These are phyloP conservation scores for Salarias fasciatus DNA, from an alignment of 2,797 vertebrate genomes.

Conservation along the genomic window DNA sequence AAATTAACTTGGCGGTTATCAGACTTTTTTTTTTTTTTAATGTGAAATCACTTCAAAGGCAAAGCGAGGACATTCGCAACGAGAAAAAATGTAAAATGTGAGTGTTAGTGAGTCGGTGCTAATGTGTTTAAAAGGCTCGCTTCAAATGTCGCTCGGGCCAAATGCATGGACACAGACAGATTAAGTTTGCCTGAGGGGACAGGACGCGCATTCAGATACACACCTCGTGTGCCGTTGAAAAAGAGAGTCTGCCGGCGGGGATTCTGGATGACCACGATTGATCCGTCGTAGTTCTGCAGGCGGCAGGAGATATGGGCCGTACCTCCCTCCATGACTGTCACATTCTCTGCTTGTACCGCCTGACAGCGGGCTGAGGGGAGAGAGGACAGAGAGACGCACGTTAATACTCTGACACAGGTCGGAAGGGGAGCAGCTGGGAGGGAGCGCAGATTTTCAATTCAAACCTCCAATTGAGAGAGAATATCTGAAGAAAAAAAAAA, in stretches of 20 bases:
- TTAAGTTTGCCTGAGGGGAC: constrained; percentile 24
- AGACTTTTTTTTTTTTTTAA: constrained; percentile 70
- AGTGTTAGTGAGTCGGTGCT: constrained; percentile 53
- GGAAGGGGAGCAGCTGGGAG: constrained; percentile 13
- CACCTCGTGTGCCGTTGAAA: constrained; percentile 93
- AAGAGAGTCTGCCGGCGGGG: constrained; percentile 93
- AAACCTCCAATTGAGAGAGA: constrained; percentile 41
- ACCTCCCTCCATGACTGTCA: constrained; percentile 91
- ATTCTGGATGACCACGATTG: constrained; percentile 96
- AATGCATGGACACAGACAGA: constrained; percentile 33
- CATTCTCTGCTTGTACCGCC: constrained; percentile 93
- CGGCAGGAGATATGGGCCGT: constrained; percentile 92
- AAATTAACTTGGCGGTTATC: constrained; percentile 68
- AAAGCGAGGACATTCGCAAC: constrained; percentile 47
- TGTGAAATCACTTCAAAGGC: constrained; percentile 58
- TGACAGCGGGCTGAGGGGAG: constrained; percentile 79
- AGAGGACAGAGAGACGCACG: constrained; percentile 12
- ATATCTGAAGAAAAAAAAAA: constrained; percentile 64
- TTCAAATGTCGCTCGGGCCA: constrained; percentile 47
- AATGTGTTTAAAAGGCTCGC: constrained; percentile 49
- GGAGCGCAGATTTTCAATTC: constrained; percentile 43
- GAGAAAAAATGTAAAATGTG: constrained; percentile 54
- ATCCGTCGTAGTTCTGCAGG: constrained; percentile 93
- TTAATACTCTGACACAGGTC: constrained; percentile 19
- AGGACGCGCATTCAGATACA: constrained; percentile 29